Evolutionary conservation across 2,113 vertebrate species (phyloP), one percentile per base, ranked within the genome.

Genomic region (Scomber japonicus): DNA sequence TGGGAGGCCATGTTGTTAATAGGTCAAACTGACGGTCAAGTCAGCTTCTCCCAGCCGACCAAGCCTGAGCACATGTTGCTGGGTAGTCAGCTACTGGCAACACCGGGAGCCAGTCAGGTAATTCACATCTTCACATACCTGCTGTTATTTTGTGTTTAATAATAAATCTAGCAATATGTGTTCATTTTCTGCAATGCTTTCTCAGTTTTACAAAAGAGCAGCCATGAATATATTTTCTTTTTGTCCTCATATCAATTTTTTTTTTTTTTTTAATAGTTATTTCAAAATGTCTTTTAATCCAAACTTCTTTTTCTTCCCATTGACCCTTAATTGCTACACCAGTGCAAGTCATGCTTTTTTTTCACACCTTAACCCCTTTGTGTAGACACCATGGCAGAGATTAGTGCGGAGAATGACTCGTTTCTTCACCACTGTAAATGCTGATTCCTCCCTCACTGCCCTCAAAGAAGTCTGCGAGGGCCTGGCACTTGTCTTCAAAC

Each of bases 61-160:
- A 96, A 96, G 83, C 96, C 96, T 1, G 97, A 99, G 65, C 97
- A 99, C 91, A 99, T 99, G 98, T 88, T 99, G 71, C 88, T 99
- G 55, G 96, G 96, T 30, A 99, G 96, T 85, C 98, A 99, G 44
- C 92, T 99, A 27, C 87, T 99, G 3, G 96, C 95, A 55, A 99
- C 98, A 0, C 98, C 97, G 0, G 97, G 97, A 51, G 96, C 97
- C 78, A 99, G 98, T 57, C 98, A 99, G 97, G 98, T 99, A 92
- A 87, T 6, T 56, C n/a, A 5, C 49, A 45, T 35, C 17, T 8
- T n/a, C 53, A 3, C 35, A 12, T 40, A 27, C 24, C 24, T 27
- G 8, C 31, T 10, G 4, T 19, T 71, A 1, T 27, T 3, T n/a
- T 15, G 17, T 61, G 69, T n/a, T n/a, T 50, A 12, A 21, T 0